These are phyloP conservation scores for Sebastes diploproa DNA, from an alignment of 2,797 vertebrate species.

Conservation along the genomic window DNA sequence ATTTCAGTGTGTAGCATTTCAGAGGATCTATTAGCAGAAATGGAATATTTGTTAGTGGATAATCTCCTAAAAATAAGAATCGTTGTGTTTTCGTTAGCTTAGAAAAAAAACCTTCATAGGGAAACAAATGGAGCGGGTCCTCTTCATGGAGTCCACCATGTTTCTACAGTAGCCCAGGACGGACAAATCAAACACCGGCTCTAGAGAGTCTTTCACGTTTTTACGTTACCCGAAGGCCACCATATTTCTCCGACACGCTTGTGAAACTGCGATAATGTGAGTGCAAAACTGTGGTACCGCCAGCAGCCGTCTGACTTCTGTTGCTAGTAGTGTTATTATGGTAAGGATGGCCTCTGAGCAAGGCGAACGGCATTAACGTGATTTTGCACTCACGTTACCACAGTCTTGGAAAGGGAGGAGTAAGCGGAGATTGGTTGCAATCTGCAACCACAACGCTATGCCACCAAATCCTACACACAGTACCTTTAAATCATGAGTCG, in stretches of 20 bases:
- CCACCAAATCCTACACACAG: background rate
- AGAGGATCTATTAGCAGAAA: background rate
- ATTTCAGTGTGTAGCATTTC: background rate
- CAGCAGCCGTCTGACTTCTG: background rate
- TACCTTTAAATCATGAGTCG: background rate
- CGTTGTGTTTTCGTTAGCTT: background rate
- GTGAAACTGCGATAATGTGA: no score
- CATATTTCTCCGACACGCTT: no score
- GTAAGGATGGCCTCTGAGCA: background rate
- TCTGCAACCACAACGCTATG: background rate
- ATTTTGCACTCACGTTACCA: background rate
- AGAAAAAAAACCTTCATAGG: background rate
- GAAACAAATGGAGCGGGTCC: background rate
- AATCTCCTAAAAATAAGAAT: background rate
- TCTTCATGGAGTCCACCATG: background rate
- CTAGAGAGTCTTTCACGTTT: background rate
- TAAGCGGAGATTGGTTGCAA: background rate
- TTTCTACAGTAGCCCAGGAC: background rate
- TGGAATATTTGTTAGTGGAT: background rate
- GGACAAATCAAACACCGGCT: background rate
- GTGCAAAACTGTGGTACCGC: background rate
- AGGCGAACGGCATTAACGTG: background rate
- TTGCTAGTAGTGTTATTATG: background rate
- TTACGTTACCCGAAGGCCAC: no score
- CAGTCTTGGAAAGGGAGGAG: background rate